Base-by-base conservation (phyloP, 2,888 invertebrate species). In the Rhopalosiphum nymphaeae region DNA sequence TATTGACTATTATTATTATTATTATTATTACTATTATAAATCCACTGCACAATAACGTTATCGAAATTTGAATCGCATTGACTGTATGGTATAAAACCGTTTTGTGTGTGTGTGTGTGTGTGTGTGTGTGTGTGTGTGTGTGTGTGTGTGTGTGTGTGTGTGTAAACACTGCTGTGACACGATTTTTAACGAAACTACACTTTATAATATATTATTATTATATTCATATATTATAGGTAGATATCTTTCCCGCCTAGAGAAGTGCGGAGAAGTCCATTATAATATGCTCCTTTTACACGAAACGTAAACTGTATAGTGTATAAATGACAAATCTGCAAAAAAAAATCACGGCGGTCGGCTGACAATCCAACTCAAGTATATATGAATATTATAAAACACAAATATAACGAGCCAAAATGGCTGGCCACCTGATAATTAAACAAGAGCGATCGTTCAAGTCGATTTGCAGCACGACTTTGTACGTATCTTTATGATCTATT, bases 21-120 rank as follows among this genome's bases (percentile, higher is more conserved):
- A n/a, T 46, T 36, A 56, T 89, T 46, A 36, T 46, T 36, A 56
- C 57, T 46, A 36, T 78, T 78, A 78, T 78, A 78, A 78, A 78
- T 78, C 78, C 21, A 78, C 16, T 36, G 53, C 25, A 53, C 88
- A 53, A 53, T 88, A 88, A 56, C 42, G 89, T 89, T 89, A 89
- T 89, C 89, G 42, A 56, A 89, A 89, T 89, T 89, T 42, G 56
- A 56, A 89, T 89, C 89, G 42, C 88, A 78, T 78, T 42, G 78
- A 78, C 78, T 36, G 21, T 53, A 78, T 21, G 78, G 21, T 36
- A 78, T 36, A 78, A 78, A 78, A 78, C 21, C 78, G 9, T 78
- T 36, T n/a, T 36, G 21, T 78, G 3, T 67, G 16, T 21, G 36
- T 78, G n/a, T 36, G 5, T n/a, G 44, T n/a, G n/a, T 36, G 21